These are phyloP conservation scores for Limonius californicus DNA, from an alignment of 1,140 invertebrate genomes.

Conservation along the genomic window DNA sequence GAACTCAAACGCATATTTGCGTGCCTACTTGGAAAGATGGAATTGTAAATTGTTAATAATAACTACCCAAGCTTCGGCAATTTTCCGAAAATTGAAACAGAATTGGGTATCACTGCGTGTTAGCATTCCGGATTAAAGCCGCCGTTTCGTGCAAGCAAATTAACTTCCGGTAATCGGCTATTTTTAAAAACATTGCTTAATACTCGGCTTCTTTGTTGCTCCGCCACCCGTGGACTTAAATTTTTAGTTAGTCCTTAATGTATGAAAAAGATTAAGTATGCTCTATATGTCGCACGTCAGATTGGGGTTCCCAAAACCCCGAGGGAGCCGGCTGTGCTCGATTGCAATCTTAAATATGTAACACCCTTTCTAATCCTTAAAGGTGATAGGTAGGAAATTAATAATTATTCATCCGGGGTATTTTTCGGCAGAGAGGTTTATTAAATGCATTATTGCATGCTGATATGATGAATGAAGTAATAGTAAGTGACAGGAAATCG, in stretches of 20 bases:
- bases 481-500: too few species aligned
- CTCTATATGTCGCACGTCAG: background rate
- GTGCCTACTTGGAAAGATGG: background rate
- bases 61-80: background rate
- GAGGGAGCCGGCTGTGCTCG: background rate
- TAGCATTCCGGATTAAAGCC: background rate
- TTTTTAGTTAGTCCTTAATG: too few species aligned
- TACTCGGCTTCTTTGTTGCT: background rate
- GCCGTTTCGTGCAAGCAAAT: background rate
- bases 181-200: background rate
- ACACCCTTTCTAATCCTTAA: too few species aligned
- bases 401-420: too few species aligned
- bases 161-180: background rate
- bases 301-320: too few species aligned
- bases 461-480: too few species aligned
- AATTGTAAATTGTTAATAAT: conserved; percentile 2
- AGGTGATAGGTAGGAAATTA: too few species aligned
- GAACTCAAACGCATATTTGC: background rate
- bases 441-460: too few species aligned
- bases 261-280: background rate
- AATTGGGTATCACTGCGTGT: background rate
- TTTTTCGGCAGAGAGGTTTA: too few species aligned
- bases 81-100: background rate
- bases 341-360: background rate
- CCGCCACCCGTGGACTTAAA: too few species aligned